phyloP scores from a whole-genome alignment of 1,140 invertebrate species.

The Pseudoatta argentina region DNA sequence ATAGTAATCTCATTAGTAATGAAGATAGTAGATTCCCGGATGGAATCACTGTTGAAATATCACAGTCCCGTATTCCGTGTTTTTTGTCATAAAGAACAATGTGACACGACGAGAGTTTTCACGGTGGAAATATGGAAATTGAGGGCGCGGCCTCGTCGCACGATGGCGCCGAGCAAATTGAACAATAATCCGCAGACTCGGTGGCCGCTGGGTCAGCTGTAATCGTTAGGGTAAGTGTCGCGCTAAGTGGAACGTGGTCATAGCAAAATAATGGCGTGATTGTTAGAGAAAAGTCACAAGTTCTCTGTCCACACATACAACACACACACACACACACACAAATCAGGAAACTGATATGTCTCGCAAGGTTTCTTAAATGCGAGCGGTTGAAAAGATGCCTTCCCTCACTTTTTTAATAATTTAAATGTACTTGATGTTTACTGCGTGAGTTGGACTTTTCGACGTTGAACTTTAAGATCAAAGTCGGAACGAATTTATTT shows the following conservation, averaged over 20 bases:
- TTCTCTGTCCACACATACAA: background rate
- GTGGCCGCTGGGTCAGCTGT: constrained; percentile 33
- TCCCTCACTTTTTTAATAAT: background rate
- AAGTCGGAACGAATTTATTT: background rate
- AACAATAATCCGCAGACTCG: constrained; percentile 60
- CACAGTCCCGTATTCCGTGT: background rate
- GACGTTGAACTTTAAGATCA: constrained; percentile 11
- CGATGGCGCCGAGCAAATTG: constrained; percentile 57
- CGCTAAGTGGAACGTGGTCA: constrained; percentile 30
- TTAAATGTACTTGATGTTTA: background rate
- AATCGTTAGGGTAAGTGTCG: constrained; percentile 43
- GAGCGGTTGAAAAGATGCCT: background rate
- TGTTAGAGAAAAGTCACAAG: constrained; percentile 30
- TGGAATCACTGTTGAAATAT: background rate
- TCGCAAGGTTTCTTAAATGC: background rate
- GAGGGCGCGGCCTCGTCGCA: constrained; percentile 35
- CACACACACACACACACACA: too few relatives aligned
- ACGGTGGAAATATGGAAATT: constrained; percentile 60
- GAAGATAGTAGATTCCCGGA: background rate
- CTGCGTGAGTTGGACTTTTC: background rate
- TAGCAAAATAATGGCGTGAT: constrained; percentile 40
- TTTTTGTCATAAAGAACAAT: background rate
- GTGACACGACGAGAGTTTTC: background rate
- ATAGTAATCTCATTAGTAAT: background rate
- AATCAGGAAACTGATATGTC: background rate